Conservation (phyloP, 1,140 invertebrate genomes). For the Scaptomyza montana region DNA sequence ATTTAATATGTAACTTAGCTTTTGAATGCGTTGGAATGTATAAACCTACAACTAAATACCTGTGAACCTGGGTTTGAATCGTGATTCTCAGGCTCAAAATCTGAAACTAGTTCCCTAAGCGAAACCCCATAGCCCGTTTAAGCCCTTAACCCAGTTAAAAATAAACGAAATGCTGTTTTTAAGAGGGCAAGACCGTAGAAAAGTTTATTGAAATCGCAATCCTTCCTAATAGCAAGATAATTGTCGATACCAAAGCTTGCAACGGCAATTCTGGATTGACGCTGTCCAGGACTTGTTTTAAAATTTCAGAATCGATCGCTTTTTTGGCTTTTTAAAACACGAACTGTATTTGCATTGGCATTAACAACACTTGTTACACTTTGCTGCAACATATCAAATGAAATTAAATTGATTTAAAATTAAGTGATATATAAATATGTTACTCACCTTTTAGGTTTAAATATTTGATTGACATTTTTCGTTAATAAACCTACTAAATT, state of each 20-base stretch:
- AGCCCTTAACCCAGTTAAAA: too few species aligned
- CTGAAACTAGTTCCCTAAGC: too few species aligned
- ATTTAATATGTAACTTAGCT: too few species aligned
- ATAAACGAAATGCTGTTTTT: too few species aligned
- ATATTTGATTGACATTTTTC: not conserved
- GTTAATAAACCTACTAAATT: slow-evolving; percentile 1
- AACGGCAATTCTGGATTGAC: not conserved
- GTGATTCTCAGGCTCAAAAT: too few species aligned
- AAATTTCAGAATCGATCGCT: too few species aligned
- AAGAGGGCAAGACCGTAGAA: not conserved
- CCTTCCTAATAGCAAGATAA: slow-evolving; percentile 1
- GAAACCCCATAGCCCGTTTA: too few species aligned
- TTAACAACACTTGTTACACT: slow-evolving; percentile 30
- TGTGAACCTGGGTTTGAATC: too few species aligned
- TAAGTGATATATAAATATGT: too few species aligned
- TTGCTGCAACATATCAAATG: not conserved
- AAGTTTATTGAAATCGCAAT: slow-evolving; percentile 32
- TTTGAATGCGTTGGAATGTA: too few species aligned
- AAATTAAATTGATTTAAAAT: not conserved
- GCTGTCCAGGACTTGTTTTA: too few species aligned
- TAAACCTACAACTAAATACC: too few species aligned
- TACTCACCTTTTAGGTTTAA: not conserved
- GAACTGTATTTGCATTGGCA: slow-evolving; percentile 16
- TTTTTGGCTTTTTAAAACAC: slow-evolving; percentile 9
- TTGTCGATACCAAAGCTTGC: slow-evolving; percentile 2